These are phyloP conservation scores for Lasioglossum oenotherae DNA, from an alignment of 2,888 invertebrate species.

Conservation along the genomic window DNA sequence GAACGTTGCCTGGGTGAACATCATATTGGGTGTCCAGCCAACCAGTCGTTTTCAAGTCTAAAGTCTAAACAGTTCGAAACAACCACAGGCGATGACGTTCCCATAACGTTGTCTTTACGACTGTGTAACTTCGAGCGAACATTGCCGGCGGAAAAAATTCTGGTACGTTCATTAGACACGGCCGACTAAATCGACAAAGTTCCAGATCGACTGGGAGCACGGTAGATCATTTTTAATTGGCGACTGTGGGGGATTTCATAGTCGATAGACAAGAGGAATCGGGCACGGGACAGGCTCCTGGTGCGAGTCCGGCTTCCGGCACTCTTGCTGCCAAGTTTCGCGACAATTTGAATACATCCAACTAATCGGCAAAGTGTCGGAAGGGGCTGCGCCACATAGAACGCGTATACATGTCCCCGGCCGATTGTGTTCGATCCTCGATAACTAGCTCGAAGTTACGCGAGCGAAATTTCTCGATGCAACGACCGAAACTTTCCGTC, in stretches of 20 bases:
- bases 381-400: conserved; percentile 27
- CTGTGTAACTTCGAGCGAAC: neutral
- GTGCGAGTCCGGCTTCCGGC: neutral
- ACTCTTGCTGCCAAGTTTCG: conserved; percentile 44
- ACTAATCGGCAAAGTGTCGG: conserved; percentile 61
- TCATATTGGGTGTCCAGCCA: no score
- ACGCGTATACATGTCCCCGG: conserved; percentile 41
- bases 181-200: neutral
- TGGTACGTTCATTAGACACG: neutral
- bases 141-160: neutral
- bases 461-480: conserved; percentile 65
- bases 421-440: conserved; percentile 67
- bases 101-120: neutral
- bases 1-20: no score
- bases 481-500: conserved; percentile 60
- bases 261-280: neutral
- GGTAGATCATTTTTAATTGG: neutral
- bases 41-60: no score
- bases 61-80: neutral
- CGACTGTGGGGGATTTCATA: neutral
- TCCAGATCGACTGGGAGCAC: neutral
- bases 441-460: conserved; percentile 65
- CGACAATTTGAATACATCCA: conserved; percentile 67
- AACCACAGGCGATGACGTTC: neutral
- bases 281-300: neutral